Evolutionary conservation across 2,797 vertebrate species (phyloP), one percentile per base, ranked within the genome.

Genomic region (Leuciscus waleckii): DNA sequence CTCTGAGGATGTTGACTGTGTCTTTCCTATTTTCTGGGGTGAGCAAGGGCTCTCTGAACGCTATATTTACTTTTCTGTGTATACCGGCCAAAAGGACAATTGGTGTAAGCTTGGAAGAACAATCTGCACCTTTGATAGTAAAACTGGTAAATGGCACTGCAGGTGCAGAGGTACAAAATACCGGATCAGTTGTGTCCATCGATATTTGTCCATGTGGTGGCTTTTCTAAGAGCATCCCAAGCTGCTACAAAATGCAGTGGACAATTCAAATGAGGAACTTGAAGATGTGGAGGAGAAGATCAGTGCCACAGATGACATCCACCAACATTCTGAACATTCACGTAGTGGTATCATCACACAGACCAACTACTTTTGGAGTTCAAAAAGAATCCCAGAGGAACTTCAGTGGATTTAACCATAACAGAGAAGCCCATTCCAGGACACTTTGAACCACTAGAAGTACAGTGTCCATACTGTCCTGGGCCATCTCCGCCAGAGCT

Each of bases 81-180:
- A 49, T 39, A 77, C 82, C 7, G 58, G 41, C 17, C 37, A 84
- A 69, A 76, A 84, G 43, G 82, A 84, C 29, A 78, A 56, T 63
- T 84, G 74, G 82, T 84, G 74, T 41, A 8, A 26, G 43, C 77
- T 84, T 29, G 65, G 10, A 54, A 56, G 74, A 23, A 84, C 82
- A 13, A 26, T 46, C 65, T 74, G 51, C 13, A 77, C 41, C 5
- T 78, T 84, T 56, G 46, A 78, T 9, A 78, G 7, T 2, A 63
- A 78, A 43, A 35, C 32, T n/a, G 63, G 73, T 19, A 21, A 84
- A 5, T 84, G 82, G 82, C 63, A 77, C 26, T 84, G 74, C 63
- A 74, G 39, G 43, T 84, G 74, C 37, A 35, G 32, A 37, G 46
- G 68, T 7, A 10, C 41, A 26, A 39, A 81, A 37, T n/a, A 2